A percentile compares a stretch with the other conserved stretches of the same genome.
These are phyloP conservation scores for Zonotrichia albicollis DNA, from an alignment of 2,797 vertebrate genomes.

Conservation along the genomic window DNA sequence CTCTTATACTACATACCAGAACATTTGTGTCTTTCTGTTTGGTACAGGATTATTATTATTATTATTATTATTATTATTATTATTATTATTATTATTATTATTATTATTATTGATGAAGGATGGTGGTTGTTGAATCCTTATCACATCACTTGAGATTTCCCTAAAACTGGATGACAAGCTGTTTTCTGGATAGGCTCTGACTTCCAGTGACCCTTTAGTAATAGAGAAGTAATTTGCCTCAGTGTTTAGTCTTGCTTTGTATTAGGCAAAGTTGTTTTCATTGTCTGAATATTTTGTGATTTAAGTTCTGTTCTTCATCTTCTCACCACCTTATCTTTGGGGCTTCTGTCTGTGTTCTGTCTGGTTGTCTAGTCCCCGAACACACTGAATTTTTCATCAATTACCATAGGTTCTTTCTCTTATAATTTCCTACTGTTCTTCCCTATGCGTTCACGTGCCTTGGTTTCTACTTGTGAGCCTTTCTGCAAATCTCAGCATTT, in stretches of 20 bases:
- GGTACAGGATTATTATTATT: neutral
- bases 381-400: neutral
- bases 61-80: neutral
- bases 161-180: neutral
- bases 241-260: neutral
- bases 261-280: neutral
- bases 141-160: neutral
- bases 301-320: neutral
- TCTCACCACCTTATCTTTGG: neutral
- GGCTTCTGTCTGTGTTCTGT: neutral
- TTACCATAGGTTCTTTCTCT: neutral
- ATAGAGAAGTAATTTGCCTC: neutral
- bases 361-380: neutral
- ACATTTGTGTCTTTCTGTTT: neutral
- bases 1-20: neutral
- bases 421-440: neutral
- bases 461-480: neutral
- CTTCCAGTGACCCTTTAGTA: neutral
- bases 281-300: neutral
- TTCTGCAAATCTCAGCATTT: neutral
- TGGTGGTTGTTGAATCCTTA: neutral
- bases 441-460: fast-evolving
- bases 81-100: neutral
- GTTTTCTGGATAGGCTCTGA: neutral
- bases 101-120: neutral